These are phyloP conservation scores for Polyploca ridens DNA, from an alignment of 2,888 invertebrate species.

Conservation along the genomic window DNA sequence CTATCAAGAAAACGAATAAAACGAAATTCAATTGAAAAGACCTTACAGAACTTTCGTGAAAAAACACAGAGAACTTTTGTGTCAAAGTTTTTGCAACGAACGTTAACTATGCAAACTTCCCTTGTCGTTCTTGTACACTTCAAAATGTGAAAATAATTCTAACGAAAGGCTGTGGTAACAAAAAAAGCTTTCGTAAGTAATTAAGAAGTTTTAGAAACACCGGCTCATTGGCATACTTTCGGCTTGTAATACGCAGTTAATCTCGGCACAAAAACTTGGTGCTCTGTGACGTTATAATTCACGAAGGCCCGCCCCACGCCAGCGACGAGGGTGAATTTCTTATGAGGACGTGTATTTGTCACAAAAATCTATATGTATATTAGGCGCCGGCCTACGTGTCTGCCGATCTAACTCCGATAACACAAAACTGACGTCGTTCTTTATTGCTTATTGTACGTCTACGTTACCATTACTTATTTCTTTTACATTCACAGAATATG, in stretches of 20 bases:
- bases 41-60: constrained; percentile 33
- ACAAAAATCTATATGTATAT: constrained; percentile 65
- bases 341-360: constrained; percentile 71
- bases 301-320: constrained; percentile 61
- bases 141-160: constrained; percentile 60
- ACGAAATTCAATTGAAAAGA: constrained; percentile 5
- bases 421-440: constrained; percentile 43
- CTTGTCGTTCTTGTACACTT: constrained; percentile 46
- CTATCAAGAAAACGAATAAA: background rate
- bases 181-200: constrained; percentile 70
- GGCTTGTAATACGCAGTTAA: constrained; percentile 77
- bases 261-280: constrained; percentile 74
- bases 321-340: constrained; percentile 75
- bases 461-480: constrained; percentile 41
- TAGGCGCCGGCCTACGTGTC: constrained; percentile 37
- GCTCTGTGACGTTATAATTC: constrained; percentile 74
- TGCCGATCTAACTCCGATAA: constrained; percentile 39
- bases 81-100: constrained; percentile 47
- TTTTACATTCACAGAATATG: constrained; percentile 46
- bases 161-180: constrained; percentile 52
- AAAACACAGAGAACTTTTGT: constrained; percentile 40
- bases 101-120: constrained; percentile 56
- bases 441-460: constrained; percentile 42
- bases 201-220: constrained; percentile 73
- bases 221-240: constrained; percentile 77